A percentile compares a stretch with the other conserved stretches of the same genome.
phyloP scores from a whole-genome alignment of 2,888 invertebrate species.

The Protophormia terraenovae region DNA sequence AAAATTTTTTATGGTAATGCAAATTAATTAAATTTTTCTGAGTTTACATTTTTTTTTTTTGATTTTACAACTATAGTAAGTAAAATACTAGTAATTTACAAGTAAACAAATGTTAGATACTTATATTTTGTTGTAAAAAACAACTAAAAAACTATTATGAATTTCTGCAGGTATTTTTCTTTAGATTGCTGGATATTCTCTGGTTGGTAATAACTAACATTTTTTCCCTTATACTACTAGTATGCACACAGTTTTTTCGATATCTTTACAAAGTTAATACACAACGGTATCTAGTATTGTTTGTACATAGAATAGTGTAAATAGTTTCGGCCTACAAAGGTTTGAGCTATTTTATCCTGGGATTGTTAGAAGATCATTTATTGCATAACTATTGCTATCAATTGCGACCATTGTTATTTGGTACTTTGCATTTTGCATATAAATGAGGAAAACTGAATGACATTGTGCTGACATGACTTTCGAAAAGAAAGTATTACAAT shows the following conservation, averaged over 20 bases:
- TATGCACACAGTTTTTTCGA: not conserved
- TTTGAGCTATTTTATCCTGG: conserved; percentile 31
- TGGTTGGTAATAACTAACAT: conserved; percentile 55
- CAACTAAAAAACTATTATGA: conserved; percentile 6
- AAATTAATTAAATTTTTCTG: too few species aligned
- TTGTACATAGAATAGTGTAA: conserved; percentile 14
- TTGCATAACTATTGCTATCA: conserved; percentile 58
- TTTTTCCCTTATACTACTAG: conserved; percentile 32
- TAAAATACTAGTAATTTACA: too few species aligned
- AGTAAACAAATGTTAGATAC: conserved; percentile 38
- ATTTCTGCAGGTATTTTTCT: not conserved
- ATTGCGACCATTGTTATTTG: conserved; percentile 48
- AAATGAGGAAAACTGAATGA: conserved; percentile 40
- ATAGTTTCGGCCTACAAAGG: conserved; percentile 27
- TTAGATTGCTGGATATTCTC: conserved; percentile 49
- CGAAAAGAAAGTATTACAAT: not conserved
- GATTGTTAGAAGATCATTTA: conserved; percentile 57
- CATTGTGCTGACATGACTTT: conserved; percentile 9
- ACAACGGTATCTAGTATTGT: not conserved
- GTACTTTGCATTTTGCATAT: conserved; percentile 48
- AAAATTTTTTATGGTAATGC: too few species aligned
- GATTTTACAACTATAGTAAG: too few species aligned
- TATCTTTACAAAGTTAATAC: too few species aligned
- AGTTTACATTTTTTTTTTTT: too few species aligned
- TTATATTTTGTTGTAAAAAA: not conserved